phyloP scores from a whole-genome alignment of 2,888 invertebrate species.

The Anaspis maculata region DNA sequence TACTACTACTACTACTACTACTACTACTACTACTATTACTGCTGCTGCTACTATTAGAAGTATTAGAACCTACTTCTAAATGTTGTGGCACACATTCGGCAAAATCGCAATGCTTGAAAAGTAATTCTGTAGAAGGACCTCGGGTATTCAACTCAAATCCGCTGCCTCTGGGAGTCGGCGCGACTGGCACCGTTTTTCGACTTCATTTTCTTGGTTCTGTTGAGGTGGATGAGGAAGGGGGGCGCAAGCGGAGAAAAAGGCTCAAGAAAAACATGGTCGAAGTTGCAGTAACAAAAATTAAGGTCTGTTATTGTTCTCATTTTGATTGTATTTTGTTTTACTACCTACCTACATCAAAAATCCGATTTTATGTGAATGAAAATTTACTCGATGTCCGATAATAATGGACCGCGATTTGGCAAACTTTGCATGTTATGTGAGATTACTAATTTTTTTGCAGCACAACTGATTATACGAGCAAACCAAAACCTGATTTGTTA shows the following conservation, averaged over 20 bases:
- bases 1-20: too few species aligned
- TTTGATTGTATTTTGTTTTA: too few species aligned
- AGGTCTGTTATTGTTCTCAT: conserved; percentile 54
- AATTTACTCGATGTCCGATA: too few species aligned
- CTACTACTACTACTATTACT: too few species aligned
- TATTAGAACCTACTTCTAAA: too few species aligned
- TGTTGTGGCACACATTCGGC: not conserved
- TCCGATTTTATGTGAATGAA: conserved; percentile 14
- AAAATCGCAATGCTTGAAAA: conserved; percentile 23
- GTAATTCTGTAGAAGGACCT: conserved; percentile 35
- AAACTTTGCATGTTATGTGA: too few species aligned
- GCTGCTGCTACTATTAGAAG: too few species aligned
- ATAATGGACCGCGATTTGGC: too few species aligned
- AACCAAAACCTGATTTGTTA: too few species aligned
- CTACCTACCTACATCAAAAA: too few species aligned
- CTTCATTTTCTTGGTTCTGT: conserved; percentile 78
- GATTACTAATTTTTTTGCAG: too few species aligned
- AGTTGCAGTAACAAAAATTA: conserved; percentile 78
- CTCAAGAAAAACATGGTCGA: conserved; percentile 85
- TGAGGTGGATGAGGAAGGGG: conserved; percentile 74
- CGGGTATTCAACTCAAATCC: conserved; percentile 31
- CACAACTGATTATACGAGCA: too few species aligned
- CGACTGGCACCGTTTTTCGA: conserved; percentile 67
- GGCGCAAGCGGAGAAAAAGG: conserved; percentile 62
- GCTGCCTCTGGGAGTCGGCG: conserved; percentile 44